Base-by-base conservation (phyloP, 2,113 vertebrate species). In the Hymenochirus boettgeri region DNA sequence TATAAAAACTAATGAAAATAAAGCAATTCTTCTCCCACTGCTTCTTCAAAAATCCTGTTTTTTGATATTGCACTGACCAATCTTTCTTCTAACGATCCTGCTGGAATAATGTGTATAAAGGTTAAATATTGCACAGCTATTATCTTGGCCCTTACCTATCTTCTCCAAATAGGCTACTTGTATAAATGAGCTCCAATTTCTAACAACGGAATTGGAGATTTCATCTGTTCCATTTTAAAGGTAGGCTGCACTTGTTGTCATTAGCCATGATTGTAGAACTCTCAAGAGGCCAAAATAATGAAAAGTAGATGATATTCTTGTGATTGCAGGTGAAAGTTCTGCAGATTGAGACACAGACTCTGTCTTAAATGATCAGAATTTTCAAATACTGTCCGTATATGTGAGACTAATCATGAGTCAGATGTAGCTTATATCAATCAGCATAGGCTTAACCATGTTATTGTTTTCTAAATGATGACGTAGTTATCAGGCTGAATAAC, bases 101-200 rank as follows among this genome's bases (percentile, higher is more conserved):
- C 19, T 48, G 31, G 24, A 22, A 47, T 23, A 27, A 47, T n/a
- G 23, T 19, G 50, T 10, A 3, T 9, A 53, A n/a, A 26, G 47
- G 31, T 35, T 57, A 17, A 51, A 7, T 23, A 48, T 61, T 61
- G 63, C 50, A 62, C 2, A 55, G 23, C 26, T 42, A 71, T 46
- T 65, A 26, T 62, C 48, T 4, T 53, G 5, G 54, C 37, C 59
- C 52, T 57, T 57, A 75, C 72, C 56, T 26, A 53, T 0, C 5
- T 18, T 61, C 21, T 71, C 62, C 42, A 70, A 11, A 48, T 39
- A 35, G 47, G 4, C 7, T 18, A 45, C 33, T 62, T 73, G 18
- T 39, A 48, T 71, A 53, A 71, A 65, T 23, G 13, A 47, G 61
- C 45, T 67, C 22, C 29, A 4, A n/a, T 62, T 62, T 62, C 48